Conservation (phyloP, 2,797 vertebrate genomes). For the Mormyrops boulengeri region DNA sequence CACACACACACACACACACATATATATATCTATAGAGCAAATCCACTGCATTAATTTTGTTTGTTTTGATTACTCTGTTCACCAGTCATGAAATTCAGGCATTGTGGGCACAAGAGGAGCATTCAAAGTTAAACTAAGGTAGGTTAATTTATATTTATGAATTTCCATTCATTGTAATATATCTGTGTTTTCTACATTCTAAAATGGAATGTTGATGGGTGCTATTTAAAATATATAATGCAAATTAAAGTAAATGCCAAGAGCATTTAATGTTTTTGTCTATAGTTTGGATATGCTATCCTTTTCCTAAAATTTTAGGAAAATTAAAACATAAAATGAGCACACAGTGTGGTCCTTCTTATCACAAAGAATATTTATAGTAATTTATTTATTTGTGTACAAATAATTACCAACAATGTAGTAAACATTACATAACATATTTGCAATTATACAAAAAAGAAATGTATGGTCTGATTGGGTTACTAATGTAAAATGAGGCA, state of each 20-base stretch:
- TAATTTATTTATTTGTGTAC: conserved; percentile 29
- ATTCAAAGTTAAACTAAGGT: not conserved
- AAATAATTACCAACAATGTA: conserved; percentile 43
- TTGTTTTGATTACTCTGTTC: not conserved
- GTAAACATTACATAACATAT: conserved; percentile 38
- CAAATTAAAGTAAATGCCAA: conserved; percentile 28
- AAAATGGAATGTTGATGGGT: not conserved
- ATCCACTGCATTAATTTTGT: not conserved
- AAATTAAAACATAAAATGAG: conserved; percentile 42
- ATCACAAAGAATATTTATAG: conserved; percentile 37
- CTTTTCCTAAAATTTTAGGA: conserved; percentile 17
- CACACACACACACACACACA: too few species aligned
- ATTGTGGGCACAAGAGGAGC: not conserved
- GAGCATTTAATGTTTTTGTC: conserved; percentile 29
- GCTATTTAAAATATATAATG: conserved; percentile 22
- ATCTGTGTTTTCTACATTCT: not conserved
- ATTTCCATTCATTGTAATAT: not conserved
- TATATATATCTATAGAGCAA: not conserved
- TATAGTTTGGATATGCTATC: not conserved
- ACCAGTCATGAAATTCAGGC: not conserved
- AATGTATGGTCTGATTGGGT: conserved; percentile 36
- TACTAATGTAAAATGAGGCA: conserved; percentile 35
- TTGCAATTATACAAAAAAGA: conserved; percentile 33
- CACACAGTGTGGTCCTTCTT: conserved; percentile 35
- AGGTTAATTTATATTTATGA: not conserved